Evolutionary conservation across 1,140 invertebrate genomes (phyloP).

Genomic region (Lasioglossum baleicum): DNA sequence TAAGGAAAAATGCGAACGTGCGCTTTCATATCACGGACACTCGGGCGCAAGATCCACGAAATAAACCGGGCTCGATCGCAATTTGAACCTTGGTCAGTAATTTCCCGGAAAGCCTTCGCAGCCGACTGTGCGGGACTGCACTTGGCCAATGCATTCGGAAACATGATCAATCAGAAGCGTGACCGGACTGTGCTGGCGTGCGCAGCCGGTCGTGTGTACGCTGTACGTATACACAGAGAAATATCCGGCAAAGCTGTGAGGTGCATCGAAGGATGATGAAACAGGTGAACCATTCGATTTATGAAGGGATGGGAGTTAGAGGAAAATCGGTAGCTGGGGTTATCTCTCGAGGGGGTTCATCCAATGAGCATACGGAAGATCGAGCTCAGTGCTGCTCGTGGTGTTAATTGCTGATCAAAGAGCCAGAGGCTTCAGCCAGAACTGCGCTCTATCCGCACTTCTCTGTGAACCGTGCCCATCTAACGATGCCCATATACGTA

Average conservation of each 20-base stretch:
- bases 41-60: background rate
- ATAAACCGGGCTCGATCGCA: constrained; percentile 16
- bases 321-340: constrained; percentile 34
- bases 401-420: constrained; percentile 72
- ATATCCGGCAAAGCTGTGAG: constrained; percentile 23
- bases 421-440: constrained; percentile 39
- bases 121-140: background rate
- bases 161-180: constrained; percentile 48
- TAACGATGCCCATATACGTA: constrained; percentile 12
- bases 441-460: constrained; percentile 26
- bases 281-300: constrained; percentile 40
- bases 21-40: background rate
- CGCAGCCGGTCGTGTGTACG: background rate
- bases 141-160: constrained; percentile 27
- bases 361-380: constrained; percentile 52
- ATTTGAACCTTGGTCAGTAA: constrained; percentile 10
- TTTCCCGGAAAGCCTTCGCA: constrained; percentile 34
- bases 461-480: constrained; percentile 10
- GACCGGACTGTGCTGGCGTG: constrained; percentile 19
- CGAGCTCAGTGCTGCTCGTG: constrained; percentile 44
- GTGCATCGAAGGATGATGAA: constrained; percentile 27
- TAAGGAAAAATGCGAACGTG: background rate
- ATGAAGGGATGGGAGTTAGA: constrained; percentile 27
- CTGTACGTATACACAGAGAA: too few species aligned
- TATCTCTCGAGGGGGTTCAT: constrained; percentile 32